Base-by-base conservation (phyloP, 1,140 invertebrate genomes). In the Spodoptera litura region DNA sequence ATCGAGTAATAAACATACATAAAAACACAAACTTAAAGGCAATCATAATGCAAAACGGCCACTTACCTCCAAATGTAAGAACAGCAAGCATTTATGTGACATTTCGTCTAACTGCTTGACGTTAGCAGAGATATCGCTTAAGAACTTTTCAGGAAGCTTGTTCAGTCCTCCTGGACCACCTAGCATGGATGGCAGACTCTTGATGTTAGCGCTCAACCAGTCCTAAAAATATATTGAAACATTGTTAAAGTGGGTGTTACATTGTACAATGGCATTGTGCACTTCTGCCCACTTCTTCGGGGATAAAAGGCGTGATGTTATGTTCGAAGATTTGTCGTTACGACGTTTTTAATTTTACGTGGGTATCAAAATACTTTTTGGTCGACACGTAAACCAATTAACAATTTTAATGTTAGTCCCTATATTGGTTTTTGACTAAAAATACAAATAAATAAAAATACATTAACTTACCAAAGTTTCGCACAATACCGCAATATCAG, bases 61-160 rank as follows among this genome's bases (percentile, higher is more conserved):
- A 88, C 77, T 88, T 87, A 97, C 97, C 95, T 99, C 99, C 83
- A 99, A 95, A 95, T 99, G 98, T 31, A 99, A 91, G 38, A 99
- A 96, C 15, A 99, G 91, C 52, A 99, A 95, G 90, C 98, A 99
- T 51, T 97, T 98, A 87, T 99, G 97, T 0, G 98, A 97, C 58
- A 99, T 95, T 82, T 98, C 97, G 88, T 98, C 97, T 86, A 99
- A 98, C 78, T 98, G 97, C 77, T 96, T 95, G 0, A 97, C 97
- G 13, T 98, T 95, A 74, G 96, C 95, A 2, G 95, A 94, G 44
- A 97, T 88, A 51, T 95, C 95, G 80, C 93, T 93, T 27, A 96
- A 83, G 62, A 95, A 95, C 66, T 91, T 88, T 25, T 89, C 89
- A 0, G 84, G 78, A 12, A 86, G 75, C 20, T 85, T 85, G 89